Conservation (phyloP, 35 echinoderm and acorn worm species). For the Ophioderma brevispina region DNA sequence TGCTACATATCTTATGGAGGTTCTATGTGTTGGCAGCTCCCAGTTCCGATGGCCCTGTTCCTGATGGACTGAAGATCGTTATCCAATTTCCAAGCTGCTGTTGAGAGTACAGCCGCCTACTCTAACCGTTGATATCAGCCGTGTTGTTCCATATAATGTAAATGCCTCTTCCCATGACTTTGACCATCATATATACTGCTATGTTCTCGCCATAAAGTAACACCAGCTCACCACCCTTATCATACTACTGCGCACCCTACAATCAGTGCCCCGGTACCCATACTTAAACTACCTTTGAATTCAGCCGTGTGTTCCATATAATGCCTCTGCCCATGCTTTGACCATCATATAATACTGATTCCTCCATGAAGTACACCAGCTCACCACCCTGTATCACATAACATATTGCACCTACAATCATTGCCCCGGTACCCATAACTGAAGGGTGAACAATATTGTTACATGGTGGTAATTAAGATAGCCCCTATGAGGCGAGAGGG, state of each 20-base stretch:
- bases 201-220: not conserved
- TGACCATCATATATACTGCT: constrained; percentile 42
- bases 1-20: too few species aligned
- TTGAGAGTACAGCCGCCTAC: too few species aligned
- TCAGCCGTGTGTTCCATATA: constrained; percentile 85
- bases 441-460: not conserved
- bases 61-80: too few species aligned
- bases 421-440: constrained; percentile 99
- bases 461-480: not conserved
- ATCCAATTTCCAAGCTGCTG: too few species aligned
- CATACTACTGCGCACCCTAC: too few species aligned
- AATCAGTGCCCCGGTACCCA: constrained; percentile 97
- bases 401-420: constrained; percentile 87
- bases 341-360: constrained; percentile 69
- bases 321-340: constrained; percentile 72
- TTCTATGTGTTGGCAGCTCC: too few species aligned
- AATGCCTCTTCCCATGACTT: constrained; percentile 72
- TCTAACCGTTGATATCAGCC: constrained; percentile 66
- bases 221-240: constrained; percentile 12
- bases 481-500: too few species aligned
- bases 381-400: constrained; percentile 52
- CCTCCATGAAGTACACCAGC: constrained; percentile 81
- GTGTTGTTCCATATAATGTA: constrained; percentile 86
- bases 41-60: too few species aligned
- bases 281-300: constrained; percentile 52